Base-by-base conservation (phyloP, 2,888 invertebrate genomes). In the Cremastinae sp. region DNA sequence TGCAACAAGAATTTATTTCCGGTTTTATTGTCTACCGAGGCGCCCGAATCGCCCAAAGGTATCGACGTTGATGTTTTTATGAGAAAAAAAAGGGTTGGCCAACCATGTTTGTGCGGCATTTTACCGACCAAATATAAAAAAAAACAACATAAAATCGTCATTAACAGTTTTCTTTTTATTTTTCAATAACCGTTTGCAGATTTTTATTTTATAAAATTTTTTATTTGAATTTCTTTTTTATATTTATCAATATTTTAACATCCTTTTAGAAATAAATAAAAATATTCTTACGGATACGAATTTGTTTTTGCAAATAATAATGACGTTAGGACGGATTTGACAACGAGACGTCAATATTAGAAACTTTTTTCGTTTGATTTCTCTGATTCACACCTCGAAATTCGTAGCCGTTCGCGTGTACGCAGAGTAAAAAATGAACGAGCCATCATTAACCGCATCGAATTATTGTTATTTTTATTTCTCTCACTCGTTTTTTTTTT, bases 1-100 rank as follows among this genome's bases (percentile, higher is more conserved):
- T 93, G 93, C 91, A 93, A 93, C 90, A 86, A 81, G 85, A 88
- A 90, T 85, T 85, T 90, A 84, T 85, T 85, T 81, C 90, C 90
- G 82, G 87, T 87, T 82, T 87, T 90, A 84, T 84, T 82, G 80
- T 85, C 88, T 82, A 82, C 86, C 81, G 85, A 86, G 82, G 83
- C 82, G 79, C 79, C 80, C 77, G 75, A 91, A 91, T 78, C 75
- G 69, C 79, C 77, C 69, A 72, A 79, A 80, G 80, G 80, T 80
- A 80, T 56, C 61, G 51, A 53, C 41, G 20, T 18, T 12, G 16
- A 43, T 36, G 18, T 14, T 18, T 45, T 43, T 9, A 36, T 20
- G 49, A 69, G 58, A 73, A 36, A 45, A 22, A 59, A 58, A 54
- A 68, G 74, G 77, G 75, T 91, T 90, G 90, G 91, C 89, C 90